phyloP scores from a whole-genome alignment of 2,113 vertebrate genomes.

The Copsychus sechellarum region DNA sequence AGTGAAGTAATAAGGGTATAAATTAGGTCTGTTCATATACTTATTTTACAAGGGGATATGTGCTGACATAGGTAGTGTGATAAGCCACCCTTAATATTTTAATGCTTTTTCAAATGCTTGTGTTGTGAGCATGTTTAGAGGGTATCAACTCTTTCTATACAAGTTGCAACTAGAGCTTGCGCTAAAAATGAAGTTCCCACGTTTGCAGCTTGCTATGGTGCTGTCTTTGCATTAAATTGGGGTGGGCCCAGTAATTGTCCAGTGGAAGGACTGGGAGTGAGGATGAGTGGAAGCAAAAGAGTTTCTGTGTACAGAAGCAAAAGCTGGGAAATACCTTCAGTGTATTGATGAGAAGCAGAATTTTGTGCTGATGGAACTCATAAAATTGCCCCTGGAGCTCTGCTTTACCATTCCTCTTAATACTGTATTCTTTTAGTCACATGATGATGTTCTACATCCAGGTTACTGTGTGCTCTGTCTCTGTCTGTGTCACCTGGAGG shows the following conservation, averaged over 20 bases:
- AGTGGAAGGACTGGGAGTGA: neutral
- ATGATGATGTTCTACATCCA: neutral
- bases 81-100: neutral
- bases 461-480: accelerated
- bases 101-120: neutral
- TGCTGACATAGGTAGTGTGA: neutral
- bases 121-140: neutral
- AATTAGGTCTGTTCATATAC: neutral
- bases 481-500: neutral
- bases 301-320: neutral
- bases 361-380: neutral
- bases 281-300: neutral
- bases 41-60: neutral
- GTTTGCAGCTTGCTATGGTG: neutral
- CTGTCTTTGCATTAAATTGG: neutral
- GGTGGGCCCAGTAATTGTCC: no score
- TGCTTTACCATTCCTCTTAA: neutral
- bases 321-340: neutral
- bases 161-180: neutral
- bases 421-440: neutral
- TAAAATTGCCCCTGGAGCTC: neutral
- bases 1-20: neutral
- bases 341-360: neutral
- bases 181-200: neutral
- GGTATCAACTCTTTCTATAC: accelerated